Evolutionary conservation across 2,888 invertebrate genomes (phyloP), one percentile per base, ranked within the genome.

Genomic region (Nomada flava): DNA sequence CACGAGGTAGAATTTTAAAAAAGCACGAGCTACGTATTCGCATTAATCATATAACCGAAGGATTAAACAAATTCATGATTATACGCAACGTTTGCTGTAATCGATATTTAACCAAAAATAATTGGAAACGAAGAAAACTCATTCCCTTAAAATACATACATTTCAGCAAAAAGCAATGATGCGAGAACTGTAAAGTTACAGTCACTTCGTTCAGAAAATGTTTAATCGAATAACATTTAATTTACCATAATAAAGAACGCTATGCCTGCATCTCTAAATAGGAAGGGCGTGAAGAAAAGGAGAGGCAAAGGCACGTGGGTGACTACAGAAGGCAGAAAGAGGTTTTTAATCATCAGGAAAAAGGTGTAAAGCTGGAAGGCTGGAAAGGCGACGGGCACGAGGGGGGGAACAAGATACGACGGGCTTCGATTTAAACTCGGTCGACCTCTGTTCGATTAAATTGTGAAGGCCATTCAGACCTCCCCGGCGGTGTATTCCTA

Each of bases 381-480:
- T 55, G 77, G 23, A 68, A 74, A 65, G 23, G 52, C 60, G 52
- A 47, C 50, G 26, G 65, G 29, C 7, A 42, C 29, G 47, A 7
- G 36, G 36, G 42, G 36, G 15, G 10, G 26, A 23, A 44, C 26
- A 44, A 65, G 55, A 26, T 67, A 62, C 60, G 62, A 36, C 52
- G 7, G 57, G 60, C 13, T 74, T 78, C 75, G 75, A 79, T 78
- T 75, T 78, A 78, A 78, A 76, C 55, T 69, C 75, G 44, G 15
- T 20, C 42, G 13, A 52, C 29, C 65, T 73, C 60, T 36, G 67
- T 64, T 69, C 75, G 76, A 79, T 76, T 79, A 75, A 79, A 79
- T 76, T 76, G 68, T 20, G 69, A 64, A 47, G 42, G 44, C 69
- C 64, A 59, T 75, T 76, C 67, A 68, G 59, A 7, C 42, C 18